These are phyloP conservation scores for Dusona sp. DNA, from an alignment of 2,888 invertebrate genomes.

Conservation along the genomic window DNA sequence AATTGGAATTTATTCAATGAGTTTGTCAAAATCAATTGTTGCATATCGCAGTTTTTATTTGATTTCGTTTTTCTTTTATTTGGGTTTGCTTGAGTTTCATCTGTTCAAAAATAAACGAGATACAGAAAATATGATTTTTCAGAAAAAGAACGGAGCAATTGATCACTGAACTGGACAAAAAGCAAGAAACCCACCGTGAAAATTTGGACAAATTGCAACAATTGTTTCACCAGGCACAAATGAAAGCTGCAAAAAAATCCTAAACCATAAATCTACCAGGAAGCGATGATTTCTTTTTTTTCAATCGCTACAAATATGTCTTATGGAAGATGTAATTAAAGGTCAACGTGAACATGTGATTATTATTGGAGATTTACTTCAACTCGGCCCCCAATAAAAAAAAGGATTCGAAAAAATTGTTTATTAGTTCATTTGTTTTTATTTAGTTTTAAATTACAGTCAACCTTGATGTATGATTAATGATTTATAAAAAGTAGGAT, in stretches of 20 bases:
- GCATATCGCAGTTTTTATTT: neutral
- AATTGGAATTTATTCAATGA: neutral
- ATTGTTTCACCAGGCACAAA: slow-evolving; percentile 88
- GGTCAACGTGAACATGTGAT: neutral
- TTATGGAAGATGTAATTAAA: neutral
- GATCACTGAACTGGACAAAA: slow-evolving; percentile 90
- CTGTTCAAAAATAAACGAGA: neutral
- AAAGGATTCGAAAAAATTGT: neutral
- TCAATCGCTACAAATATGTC: neutral
- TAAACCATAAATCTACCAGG: slow-evolving; percentile 39
- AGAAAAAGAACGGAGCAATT: slow-evolving; percentile 92
- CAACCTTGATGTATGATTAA: neutral
- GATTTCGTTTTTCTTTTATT: neutral
- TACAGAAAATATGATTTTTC: slow-evolving; percentile 71
- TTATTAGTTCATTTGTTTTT: neutral
- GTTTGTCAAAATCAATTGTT: neutral
- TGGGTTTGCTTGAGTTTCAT: neutral
- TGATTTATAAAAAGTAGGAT: neutral
- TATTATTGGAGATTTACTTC: neutral
- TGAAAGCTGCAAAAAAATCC: slow-evolving; percentile 85
- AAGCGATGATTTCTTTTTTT: slow-evolving; percentile 18
- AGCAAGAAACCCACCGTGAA: slow-evolving; percentile 90
- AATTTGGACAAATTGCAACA: slow-evolving; percentile 88
- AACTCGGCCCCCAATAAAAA: neutral
- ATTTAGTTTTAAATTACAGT: neutral